A percentile compares a stretch with the other conserved stretches of the same genome.
These are phyloP conservation scores for Horisme vitalbata DNA, from an alignment of 2,888 invertebrate species.

Conservation along the genomic window DNA sequence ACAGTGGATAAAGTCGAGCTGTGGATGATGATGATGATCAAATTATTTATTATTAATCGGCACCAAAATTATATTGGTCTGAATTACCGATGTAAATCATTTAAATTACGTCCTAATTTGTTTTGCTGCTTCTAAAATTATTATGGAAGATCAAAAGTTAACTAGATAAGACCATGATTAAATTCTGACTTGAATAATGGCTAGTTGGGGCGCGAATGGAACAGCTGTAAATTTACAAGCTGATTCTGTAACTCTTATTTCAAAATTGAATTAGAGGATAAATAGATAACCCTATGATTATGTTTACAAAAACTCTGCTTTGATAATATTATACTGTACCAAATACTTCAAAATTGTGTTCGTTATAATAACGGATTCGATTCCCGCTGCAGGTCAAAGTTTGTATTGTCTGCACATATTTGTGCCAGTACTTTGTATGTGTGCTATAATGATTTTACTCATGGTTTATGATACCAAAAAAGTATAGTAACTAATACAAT, in stretches of 20 bases:
- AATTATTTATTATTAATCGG: background rate
- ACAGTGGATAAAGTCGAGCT: too few relatives aligned
- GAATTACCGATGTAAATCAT: background rate
- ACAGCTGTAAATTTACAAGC: conserved; percentile 20
- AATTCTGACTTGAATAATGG: conserved; percentile 28
- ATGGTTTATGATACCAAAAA: too few relatives aligned
- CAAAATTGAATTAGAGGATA: conserved; percentile 14
- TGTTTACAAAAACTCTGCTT: too few relatives aligned
- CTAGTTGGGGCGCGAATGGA: conserved; percentile 10
- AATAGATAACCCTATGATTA: background rate
- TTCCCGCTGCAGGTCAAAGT: too few relatives aligned
- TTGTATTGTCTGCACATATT: too few relatives aligned
- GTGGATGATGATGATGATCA: too few relatives aligned
- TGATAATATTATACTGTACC: too few relatives aligned
- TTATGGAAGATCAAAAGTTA: conserved; percentile 20
- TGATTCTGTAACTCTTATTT: conserved; percentile 14
- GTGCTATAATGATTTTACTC: too few relatives aligned
- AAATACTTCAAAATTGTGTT: too few relatives aligned
- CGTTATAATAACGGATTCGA: too few relatives aligned
- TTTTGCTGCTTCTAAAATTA: conserved; percentile 29
- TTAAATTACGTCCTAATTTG: conserved; percentile 2
- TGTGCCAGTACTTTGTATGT: too few relatives aligned
- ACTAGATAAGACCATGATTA: conserved; percentile 26
- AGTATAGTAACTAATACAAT: too few relatives aligned
- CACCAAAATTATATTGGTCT: background rate